These are phyloP conservation scores for Diabrotica virgifera DNA, from an alignment of 1,140 invertebrate genomes.

Conservation along the genomic window DNA sequence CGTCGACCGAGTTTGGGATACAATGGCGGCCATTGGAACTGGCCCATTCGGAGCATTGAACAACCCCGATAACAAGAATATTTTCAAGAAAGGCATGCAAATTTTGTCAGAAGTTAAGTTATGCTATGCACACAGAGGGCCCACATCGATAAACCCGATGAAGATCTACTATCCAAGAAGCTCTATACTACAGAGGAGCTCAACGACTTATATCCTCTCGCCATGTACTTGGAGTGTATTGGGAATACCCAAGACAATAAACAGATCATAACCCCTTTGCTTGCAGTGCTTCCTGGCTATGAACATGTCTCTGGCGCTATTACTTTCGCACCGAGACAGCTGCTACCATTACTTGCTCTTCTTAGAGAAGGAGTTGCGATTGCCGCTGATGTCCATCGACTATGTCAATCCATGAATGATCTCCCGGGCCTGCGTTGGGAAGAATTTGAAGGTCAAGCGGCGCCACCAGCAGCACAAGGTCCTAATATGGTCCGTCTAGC, in stretches of 20 bases:
- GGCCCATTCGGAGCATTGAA: slow-evolving; percentile 16
- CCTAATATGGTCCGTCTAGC: neutral
- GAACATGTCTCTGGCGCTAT: slow-evolving; percentile 9
- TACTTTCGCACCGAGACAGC: neutral
- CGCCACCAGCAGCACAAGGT: neutral
- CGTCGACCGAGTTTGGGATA: slow-evolving; percentile 22
- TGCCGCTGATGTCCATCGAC: neutral
- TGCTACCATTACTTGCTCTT: neutral
- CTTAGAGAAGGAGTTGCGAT: neutral
- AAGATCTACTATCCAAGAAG: too few species aligned
- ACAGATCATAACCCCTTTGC: too few species aligned
- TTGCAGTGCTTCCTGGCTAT: neutral
- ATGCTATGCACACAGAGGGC: too few species aligned
- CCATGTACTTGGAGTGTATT: too few species aligned
- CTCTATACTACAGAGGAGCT: too few species aligned
- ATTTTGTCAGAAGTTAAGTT: slow-evolving; percentile 17
- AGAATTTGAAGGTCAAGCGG: neutral
- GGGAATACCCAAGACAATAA: too few species aligned
- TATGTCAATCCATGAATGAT: neutral
- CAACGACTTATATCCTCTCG: too few species aligned
- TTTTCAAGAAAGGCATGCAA: slow-evolving; percentile 23
- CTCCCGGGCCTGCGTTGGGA: slow-evolving; percentile 4
- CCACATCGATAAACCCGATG: too few species aligned
- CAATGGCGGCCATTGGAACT: slow-evolving; percentile 24
- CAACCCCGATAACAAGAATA: slow-evolving; percentile 13